Conservation (phyloP, 2,888 invertebrate genomes). For the Acanthosepion esculentum region DNA sequence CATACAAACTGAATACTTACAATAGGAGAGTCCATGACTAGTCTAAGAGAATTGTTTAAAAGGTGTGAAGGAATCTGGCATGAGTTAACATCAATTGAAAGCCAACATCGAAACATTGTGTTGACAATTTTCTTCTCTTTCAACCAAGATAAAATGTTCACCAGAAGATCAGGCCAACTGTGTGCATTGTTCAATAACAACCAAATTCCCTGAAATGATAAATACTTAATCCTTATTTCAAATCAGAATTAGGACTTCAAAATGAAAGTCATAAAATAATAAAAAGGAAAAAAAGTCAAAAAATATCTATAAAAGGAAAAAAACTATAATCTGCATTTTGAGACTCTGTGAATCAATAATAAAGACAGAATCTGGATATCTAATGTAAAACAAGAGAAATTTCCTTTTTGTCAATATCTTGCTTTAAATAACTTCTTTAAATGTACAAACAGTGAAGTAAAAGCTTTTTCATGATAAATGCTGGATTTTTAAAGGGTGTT, state of each 20-base stretch:
- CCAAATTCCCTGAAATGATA: constrained; percentile 68
- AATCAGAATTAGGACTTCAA: background rate
- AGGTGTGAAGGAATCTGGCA: constrained; percentile 59
- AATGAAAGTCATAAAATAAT: background rate
- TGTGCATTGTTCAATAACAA: constrained; percentile 73
- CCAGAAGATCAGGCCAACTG: constrained; percentile 68
- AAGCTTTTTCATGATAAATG: no score
- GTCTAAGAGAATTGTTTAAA: constrained; percentile 70
- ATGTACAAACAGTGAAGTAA: no score
- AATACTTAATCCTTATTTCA: background rate
- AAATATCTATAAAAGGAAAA: no score
- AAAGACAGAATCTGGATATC: no score
- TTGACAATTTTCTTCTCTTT: constrained; percentile 63
- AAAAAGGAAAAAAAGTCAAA: background rate
- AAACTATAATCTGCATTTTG: no score
- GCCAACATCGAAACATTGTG: constrained; percentile 72
- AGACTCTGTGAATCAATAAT: no score
- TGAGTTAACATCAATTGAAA: constrained; percentile 62
- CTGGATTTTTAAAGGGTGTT: no score
- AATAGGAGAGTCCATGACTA: constrained; percentile 72
- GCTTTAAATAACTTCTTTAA: no score
- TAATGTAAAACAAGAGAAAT: no score
- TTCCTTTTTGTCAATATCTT: no score
- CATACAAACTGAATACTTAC: constrained; percentile 56
- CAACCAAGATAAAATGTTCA: constrained; percentile 67